Conservation (phyloP, 2,888 invertebrate genomes). For the Therioaphis trifolii region DNA sequence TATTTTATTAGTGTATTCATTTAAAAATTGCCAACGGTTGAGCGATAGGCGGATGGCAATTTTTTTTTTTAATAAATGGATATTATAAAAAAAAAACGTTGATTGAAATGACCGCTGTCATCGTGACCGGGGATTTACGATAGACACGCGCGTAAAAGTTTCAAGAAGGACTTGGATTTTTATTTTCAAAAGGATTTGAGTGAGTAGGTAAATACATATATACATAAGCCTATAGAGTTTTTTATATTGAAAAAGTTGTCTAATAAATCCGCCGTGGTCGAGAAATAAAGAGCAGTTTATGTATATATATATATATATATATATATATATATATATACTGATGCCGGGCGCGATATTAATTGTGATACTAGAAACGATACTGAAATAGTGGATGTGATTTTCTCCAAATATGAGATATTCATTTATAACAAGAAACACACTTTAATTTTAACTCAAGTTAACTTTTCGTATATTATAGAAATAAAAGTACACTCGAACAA, state of each 20-base stretch:
- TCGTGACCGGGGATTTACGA: neutral
- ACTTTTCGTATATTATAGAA: no score
- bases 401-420: no score
- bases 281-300: neutral
- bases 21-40: neutral
- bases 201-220: constrained; percentile 26
- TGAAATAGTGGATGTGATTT: no score
- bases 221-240: constrained; percentile 29
- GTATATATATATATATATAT: no score
- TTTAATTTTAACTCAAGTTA: no score
- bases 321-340: no score
- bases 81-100: neutral
- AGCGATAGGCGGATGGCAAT: neutral
- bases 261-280: constrained; percentile 37
- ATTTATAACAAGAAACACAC: no score
- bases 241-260: constrained; percentile 57
- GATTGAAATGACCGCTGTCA: constrained; percentile 32
- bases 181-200: neutral
- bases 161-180: constrained; percentile 1
- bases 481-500: no score
- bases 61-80: constrained; percentile 17
- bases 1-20: neutral
- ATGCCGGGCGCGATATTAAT: no score
- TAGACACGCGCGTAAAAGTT: constrained; percentile 15
- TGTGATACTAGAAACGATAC: no score